Percentiles rank a stretch among this genome's conserved stretches.
These are phyloP conservation scores for Neodiprion pinetum DNA, from an alignment of 1,140 invertebrate species.

Conservation along the genomic window DNA sequence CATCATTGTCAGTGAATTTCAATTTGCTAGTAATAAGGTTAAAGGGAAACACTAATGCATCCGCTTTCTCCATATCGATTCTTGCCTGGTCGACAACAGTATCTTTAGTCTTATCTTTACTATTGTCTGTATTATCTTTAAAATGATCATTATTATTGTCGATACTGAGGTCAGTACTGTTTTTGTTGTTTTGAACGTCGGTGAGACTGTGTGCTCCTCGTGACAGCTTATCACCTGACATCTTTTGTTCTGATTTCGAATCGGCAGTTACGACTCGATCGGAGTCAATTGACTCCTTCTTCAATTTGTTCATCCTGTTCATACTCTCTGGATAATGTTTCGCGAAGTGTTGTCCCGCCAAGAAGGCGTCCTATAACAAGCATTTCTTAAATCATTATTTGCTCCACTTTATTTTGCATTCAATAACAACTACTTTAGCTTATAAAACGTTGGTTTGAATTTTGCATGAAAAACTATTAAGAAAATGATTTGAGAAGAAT, in stretches of 20 bases:
- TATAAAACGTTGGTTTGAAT: neutral
- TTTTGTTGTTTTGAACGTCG: slow-evolving; percentile 26
- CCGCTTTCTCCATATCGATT: slow-evolving; percentile 48
- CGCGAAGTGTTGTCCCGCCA: slow-evolving; percentile 83
- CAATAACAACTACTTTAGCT: too few species aligned
- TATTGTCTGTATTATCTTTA: slow-evolving; percentile 17
- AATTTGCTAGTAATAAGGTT: slow-evolving; percentile 53
- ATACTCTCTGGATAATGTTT: slow-evolving; percentile 73
- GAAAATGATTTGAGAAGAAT: slow-evolving; percentile 13
- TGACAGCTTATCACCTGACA: neutral
- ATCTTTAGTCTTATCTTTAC: slow-evolving; percentile 13
- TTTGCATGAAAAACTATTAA: neutral
- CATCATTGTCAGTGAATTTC: slow-evolving; percentile 43
- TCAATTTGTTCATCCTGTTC: slow-evolving; percentile 45
- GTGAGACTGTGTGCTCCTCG: neutral
- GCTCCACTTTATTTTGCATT: neutral
- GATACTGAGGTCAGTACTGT: slow-evolving; percentile 6
- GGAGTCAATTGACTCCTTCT: slow-evolving; percentile 43
- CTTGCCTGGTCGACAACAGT: slow-evolving; percentile 24
- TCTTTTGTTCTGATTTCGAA: neutral
- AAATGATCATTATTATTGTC: slow-evolving; percentile 13
- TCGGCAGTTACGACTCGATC: neutral
- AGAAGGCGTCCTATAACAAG: slow-evolving; percentile 69
- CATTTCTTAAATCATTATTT: neutral
- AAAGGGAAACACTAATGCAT: slow-evolving; percentile 54